These are phyloP conservation scores for Cirrhinus molitorella DNA, from an alignment of 2,797 vertebrate species.

Conservation along the genomic window DNA sequence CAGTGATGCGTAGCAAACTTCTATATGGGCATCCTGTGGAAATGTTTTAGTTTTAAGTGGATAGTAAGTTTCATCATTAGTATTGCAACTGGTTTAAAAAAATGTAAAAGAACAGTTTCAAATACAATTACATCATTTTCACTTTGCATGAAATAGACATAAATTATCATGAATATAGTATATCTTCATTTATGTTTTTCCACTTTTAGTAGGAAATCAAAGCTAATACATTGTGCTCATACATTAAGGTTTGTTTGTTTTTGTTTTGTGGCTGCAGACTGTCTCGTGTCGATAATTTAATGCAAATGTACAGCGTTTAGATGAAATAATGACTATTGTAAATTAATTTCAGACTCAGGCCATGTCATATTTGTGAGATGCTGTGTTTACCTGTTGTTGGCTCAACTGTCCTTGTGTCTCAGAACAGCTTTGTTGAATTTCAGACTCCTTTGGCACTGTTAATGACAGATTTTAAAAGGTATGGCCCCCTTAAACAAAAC, in stretches of 20 bases:
- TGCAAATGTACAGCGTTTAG: neutral
- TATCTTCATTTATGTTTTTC: neutral
- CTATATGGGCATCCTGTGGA: constrained; percentile 13
- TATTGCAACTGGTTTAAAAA: neutral
- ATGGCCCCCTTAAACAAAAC: too few relatives aligned
- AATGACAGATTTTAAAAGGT: too few relatives aligned
- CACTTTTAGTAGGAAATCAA: neutral
- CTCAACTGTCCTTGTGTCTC: neutral
- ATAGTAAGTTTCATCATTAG: neutral
- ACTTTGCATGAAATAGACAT: neutral
- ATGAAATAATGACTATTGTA: neutral
- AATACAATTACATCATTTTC: neutral
- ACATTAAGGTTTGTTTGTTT: neutral
- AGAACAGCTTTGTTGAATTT: neutral
- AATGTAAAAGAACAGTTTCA: neutral
- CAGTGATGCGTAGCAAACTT: constrained; percentile 50
- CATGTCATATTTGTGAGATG: neutral
- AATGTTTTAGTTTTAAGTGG: neutral
- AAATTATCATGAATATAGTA: neutral
- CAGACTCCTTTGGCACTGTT: neutral
- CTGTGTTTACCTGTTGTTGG: constrained; percentile 33
- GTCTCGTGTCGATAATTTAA: neutral
- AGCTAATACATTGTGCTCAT: neutral
- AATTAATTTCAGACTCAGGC: neutral
- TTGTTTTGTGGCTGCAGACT: neutral